phyloP scores from a whole-genome alignment of 2,113 vertebrate genomes.

The Lutjanus erythropterus region DNA sequence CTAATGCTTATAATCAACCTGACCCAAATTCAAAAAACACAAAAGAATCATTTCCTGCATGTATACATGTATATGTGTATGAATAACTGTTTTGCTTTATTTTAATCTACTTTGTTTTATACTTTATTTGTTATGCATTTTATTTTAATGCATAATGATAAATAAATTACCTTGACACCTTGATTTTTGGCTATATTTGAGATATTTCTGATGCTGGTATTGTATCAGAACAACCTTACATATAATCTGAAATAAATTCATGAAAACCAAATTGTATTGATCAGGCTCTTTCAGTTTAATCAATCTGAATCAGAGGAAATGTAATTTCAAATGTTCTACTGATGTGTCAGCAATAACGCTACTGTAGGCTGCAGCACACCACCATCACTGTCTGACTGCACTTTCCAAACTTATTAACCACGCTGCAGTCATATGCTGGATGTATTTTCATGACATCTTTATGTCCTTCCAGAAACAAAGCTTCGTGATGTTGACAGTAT shows the following conservation, averaged over 20 bases:
- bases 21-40: too few relatives aligned
- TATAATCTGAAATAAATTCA: not conserved
- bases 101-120: too few relatives aligned
- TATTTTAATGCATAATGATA: too few relatives aligned
- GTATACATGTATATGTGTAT: too few relatives aligned
- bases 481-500: slow-evolving; percentile 66
- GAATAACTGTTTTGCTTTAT: too few relatives aligned
- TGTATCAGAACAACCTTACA: too few relatives aligned
- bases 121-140: too few relatives aligned
- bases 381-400: not conserved
- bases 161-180: too few relatives aligned
- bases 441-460: slow-evolving; percentile 58
- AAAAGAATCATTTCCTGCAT: too few relatives aligned
- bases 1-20: too few relatives aligned
- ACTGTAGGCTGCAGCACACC: not conserved
- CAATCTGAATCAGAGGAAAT: not conserved
- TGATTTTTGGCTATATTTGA: too few relatives aligned
- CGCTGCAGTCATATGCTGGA: not conserved
- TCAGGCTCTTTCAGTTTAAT: not conserved
- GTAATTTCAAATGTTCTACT: not conserved
- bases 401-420: not conserved
- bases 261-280: not conserved
- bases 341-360: not conserved
- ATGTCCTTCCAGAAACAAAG: slow-evolving; percentile 55
- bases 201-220: too few relatives aligned